phyloP scores from a whole-genome alignment of 2,113 vertebrate species.

The Nycticebus coucang region DNA sequence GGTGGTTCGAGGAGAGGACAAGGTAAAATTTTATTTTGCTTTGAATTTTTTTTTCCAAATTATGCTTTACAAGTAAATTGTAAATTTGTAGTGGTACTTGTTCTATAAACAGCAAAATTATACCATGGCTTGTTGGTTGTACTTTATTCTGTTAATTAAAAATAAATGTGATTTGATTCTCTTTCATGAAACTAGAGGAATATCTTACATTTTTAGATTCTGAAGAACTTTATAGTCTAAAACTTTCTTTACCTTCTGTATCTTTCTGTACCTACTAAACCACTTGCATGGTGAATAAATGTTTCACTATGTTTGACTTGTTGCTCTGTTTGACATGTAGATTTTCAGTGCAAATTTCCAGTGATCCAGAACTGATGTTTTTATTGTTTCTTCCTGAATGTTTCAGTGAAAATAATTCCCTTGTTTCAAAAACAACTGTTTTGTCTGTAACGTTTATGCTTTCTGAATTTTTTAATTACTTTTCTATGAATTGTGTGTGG shows the following conservation, averaged over 20 bases:
- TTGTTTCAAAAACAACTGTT: background rate
- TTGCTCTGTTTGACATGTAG: background rate
- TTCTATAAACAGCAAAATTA: constrained; percentile 53
- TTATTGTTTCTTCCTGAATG: constrained; percentile 2
- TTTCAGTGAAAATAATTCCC: constrained; percentile 28
- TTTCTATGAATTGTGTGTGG: background rate
- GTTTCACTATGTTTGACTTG: background rate
- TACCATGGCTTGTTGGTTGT: background rate
- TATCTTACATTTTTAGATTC: background rate
- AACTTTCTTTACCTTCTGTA: background rate
- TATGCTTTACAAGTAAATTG: constrained; percentile 32
- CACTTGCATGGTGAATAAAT: background rate
- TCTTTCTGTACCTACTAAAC: background rate
- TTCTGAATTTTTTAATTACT: background rate
- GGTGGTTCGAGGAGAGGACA: background rate
- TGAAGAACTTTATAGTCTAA: constrained; percentile 13
- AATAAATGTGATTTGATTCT: constrained; percentile 37
- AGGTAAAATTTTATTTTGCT: constrained; percentile 31
- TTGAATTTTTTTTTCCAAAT: constrained; percentile 39
- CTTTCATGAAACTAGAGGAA: constrained; percentile 42
- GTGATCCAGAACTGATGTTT: background rate
- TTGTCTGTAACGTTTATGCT: background rate
- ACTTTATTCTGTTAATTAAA: constrained; percentile 50
- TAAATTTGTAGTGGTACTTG: background rate
- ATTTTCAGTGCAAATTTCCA: constrained; percentile 4